Conservation (phyloP, 1,140 invertebrate species). For the Aphis craccivora region DNA sequence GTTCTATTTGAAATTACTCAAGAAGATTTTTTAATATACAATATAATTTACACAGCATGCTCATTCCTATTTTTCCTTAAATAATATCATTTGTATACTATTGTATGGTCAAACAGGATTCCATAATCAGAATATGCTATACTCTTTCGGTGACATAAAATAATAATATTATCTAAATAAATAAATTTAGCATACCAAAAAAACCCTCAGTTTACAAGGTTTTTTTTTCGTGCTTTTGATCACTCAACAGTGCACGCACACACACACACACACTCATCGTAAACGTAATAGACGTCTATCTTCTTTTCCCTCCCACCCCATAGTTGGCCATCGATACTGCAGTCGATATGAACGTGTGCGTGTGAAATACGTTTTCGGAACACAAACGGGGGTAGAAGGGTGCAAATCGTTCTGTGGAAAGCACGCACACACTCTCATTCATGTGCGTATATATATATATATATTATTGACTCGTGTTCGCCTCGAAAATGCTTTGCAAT, state of each 20-base stretch:
- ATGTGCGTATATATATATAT: neutral
- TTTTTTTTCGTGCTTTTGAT: neutral
- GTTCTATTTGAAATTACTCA: no score
- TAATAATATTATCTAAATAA: neutral
- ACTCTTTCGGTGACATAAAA: neutral
- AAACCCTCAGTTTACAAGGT: neutral
- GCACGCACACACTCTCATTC: neutral
- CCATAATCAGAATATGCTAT: neutral
- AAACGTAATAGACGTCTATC: neutral
- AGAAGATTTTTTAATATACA: no score
- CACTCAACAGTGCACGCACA: neutral
- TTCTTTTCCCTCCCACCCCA: neutral
- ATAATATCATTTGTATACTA: no score
- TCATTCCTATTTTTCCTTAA: no score
- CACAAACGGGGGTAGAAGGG: no score
- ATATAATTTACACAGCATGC: no score
- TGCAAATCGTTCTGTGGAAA: neutral
- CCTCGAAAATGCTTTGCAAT: neutral
- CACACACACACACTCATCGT: neutral
- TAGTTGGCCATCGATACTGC: neutral
- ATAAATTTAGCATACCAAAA: neutral
- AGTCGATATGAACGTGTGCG: neutral
- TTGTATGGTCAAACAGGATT: neutral
- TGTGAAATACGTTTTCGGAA: neutral
- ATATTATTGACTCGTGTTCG: neutral